Evolutionary conservation across 1,140 invertebrate genomes (phyloP).

Genomic region (Drosophila grimshawi): DNA sequence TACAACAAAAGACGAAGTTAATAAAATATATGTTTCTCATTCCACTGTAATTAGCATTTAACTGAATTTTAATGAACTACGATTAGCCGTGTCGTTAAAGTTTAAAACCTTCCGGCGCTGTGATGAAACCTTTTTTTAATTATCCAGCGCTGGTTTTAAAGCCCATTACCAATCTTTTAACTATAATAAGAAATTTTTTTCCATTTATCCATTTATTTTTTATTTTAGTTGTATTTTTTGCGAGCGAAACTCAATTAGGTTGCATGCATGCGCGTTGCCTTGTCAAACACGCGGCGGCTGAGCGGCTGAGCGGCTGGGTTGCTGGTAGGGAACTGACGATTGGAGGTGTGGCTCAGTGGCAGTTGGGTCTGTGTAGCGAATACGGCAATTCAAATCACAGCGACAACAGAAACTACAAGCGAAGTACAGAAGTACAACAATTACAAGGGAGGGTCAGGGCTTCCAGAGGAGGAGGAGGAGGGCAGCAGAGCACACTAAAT

Average conservation of each 20-base stretch:
- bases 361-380: constrained; percentile 11
- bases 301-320: constrained; percentile 16
- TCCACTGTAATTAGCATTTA: constrained; percentile 35
- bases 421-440: constrained; percentile 72
- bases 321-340: constrained; percentile 4
- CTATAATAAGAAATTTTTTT: constrained; percentile 21
- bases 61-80: constrained; percentile 26
- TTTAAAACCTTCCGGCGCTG: constrained; percentile 29
- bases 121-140: constrained; percentile 39
- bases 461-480: neutral
- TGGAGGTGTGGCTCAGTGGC: neutral
- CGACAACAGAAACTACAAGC: constrained; percentile 78
- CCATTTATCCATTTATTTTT: constrained; percentile 11
- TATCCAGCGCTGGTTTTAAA: constrained; percentile 23
- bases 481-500: constrained; percentile 62
- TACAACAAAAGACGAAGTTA: neutral
- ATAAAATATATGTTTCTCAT: neutral
- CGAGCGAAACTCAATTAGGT: constrained; percentile 75
- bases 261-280: constrained; percentile 71
- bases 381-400: constrained; percentile 71
- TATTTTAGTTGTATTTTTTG: constrained; percentile 12
- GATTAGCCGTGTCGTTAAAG: constrained; percentile 42
- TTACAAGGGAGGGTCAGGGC: constrained; percentile 46
- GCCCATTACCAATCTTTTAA: constrained; percentile 35
- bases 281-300: constrained; percentile 69